Percentiles rank a stretch among this genome's conserved stretches.
Evolutionary conservation across 2,888 invertebrate genomes (phyloP).

Genomic region (Lacanobia wlatinum): DNA sequence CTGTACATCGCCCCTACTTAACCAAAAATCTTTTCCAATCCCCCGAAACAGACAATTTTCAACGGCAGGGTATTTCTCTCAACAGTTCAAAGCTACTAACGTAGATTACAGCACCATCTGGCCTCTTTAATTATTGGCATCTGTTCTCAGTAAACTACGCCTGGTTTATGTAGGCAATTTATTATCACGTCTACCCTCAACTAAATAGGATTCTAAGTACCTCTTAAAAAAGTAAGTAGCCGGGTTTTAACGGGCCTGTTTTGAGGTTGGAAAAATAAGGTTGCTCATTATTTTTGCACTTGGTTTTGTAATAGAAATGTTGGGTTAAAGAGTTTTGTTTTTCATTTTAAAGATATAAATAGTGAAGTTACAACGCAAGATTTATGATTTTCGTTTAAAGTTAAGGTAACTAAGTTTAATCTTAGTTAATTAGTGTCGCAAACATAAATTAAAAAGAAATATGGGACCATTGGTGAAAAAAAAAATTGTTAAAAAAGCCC

Average conservation of each 20-base stretch:
- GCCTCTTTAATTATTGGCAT: conserved; percentile 43
- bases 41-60: not conserved
- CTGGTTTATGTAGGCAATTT: conserved; percentile 31
- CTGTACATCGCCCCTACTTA: too few relatives aligned
- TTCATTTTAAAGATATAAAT: not conserved
- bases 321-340: not conserved
- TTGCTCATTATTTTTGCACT: not conserved
- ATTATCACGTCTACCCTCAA: conserved; percentile 18
- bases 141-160: conserved; percentile 26
- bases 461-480: too few relatives aligned
- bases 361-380: not conserved
- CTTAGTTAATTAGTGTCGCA: too few relatives aligned
- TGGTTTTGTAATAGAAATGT: conserved; percentile 4
- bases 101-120: conserved; percentile 35
- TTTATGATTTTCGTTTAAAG: not conserved
- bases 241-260: conserved; percentile 7
- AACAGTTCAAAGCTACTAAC: conserved; percentile 6
- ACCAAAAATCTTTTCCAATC: too few relatives aligned
- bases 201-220: conserved; percentile 37
- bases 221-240: conserved; percentile 31
- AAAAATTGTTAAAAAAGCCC: too few relatives aligned
- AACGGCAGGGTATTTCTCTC: not conserved
- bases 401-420: not conserved
- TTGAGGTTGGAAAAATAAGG: not conserved
- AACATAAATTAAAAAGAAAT: too few relatives aligned